Evolutionary conservation across 2,113 vertebrate species (phyloP), one percentile per base, ranked within the genome.

Genomic region (Chascanopsetta lugubris): DNA sequence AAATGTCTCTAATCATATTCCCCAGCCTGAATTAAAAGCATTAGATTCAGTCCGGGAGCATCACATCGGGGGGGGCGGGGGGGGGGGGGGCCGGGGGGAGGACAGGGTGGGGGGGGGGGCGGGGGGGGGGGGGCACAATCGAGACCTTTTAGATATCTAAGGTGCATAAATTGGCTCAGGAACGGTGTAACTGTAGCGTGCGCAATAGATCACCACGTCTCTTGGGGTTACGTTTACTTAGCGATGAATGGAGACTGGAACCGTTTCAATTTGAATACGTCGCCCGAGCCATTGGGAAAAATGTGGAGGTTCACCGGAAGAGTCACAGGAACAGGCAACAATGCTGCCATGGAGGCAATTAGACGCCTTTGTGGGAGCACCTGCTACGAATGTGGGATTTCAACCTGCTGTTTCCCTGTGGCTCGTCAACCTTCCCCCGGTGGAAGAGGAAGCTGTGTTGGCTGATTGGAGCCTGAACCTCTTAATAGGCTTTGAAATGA

Each of bases 331-430:
- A 58, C 68, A 38, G 56, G 69, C 62, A 46, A 72, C 65, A 79
- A 67, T 63, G 45, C 61, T 45, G 57, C 40, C 2, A 47, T 49
- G 70, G 54, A 58, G 74, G 82, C 75, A 90, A 90, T 90, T 89
- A 90, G 60, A 77, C 27, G 71, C 79, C 81, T 87, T 89, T 88
- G 82, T 88, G 29, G 62, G 71, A 85, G 64, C 87, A 89, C 88
- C 89, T 90, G 88, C 80, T 59, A 72, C 12, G 75, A 85, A 69
- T 78, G 27, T 10, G 9, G 34, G 75, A 77, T 84, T 83, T 78
- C 55, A 60, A 88, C 82, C 82, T 76, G 85, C 70, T 75, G 59
- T 60, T 81, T 17, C 38, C 67, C 61, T 20, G 40, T 30, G 61
- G 34, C 54, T 81, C 65, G 32, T 69, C 76, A 63, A 66, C 63